Percentiles rank a stretch among this genome's conserved stretches.
Evolutionary conservation across 2,797 vertebrate species (phyloP).

Genomic region (Enteromius viviparus): DNA sequence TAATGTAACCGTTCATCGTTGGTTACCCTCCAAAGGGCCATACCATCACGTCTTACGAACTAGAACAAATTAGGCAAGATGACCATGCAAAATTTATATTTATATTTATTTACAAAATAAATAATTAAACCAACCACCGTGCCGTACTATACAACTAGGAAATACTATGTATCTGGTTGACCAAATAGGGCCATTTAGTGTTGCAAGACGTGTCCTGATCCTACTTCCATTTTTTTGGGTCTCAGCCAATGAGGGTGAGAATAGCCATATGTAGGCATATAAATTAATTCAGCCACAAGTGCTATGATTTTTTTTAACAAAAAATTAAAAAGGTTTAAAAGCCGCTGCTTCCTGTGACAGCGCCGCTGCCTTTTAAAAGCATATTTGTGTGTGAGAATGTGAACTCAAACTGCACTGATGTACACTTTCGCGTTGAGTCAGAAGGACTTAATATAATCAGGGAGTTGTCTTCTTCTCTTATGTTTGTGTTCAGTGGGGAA

Average conservation of each 20-base stretch:
- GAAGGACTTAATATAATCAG: background rate
- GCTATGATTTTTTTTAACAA: background rate
- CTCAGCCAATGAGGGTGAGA: background rate
- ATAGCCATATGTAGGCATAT: background rate
- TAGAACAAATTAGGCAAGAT: background rate
- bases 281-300: background rate
- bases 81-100: background rate
- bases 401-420: background rate
- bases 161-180: background rate
- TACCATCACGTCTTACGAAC: background rate
- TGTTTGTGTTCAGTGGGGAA: conserved; percentile 82
- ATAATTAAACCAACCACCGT: background rate
- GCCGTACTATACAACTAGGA: background rate
- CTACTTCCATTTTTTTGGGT: conserved; percentile 13
- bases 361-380: background rate
- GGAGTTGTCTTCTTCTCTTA: background rate
- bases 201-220: background rate
- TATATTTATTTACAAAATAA: no score
- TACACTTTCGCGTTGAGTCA: background rate
- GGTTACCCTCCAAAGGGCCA: background rate
- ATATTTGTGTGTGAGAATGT: conserved; percentile 22
- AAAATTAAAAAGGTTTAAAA: conserved; percentile 4
- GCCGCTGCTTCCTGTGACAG: background rate
- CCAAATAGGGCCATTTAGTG: conserved; percentile 1
- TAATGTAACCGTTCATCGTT: background rate